A percentile compares a stretch with the other conserved stretches of the same genome.
phyloP scores from a whole-genome alignment of 1,140 invertebrate genomes.

The Tetraneura akinire region DNA sequence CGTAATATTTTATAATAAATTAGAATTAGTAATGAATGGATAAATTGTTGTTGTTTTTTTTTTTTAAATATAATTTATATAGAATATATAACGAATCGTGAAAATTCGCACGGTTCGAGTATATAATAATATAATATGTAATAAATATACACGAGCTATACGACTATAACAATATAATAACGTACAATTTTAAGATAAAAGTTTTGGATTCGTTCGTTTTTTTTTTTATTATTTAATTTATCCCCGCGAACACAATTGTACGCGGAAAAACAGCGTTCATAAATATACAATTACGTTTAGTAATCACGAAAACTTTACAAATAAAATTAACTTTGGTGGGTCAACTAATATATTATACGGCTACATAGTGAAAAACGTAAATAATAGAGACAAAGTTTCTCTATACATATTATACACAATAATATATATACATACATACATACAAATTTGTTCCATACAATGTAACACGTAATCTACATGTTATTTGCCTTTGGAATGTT shows the following conservation, averaged over 20 bases:
- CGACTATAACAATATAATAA: no score
- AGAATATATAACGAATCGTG: no score
- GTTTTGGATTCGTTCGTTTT: no score
- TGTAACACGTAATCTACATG: background rate
- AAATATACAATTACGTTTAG: slow-evolving; percentile 12
- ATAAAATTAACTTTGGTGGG: slow-evolving; percentile 24
- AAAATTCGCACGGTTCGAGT: no score
- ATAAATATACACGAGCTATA: background rate
- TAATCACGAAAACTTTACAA: slow-evolving; percentile 28
- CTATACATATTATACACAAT: no score
- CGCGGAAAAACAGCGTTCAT: slow-evolving; percentile 15
- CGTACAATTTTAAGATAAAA: background rate
- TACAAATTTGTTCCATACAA: background rate
- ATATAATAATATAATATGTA: no score
- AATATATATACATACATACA: no score
- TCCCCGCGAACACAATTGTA: slow-evolving; percentile 9
- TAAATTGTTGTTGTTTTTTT: no score
- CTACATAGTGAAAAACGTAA: background rate
- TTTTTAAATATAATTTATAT: no score
- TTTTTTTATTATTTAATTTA: slow-evolving; percentile 24
- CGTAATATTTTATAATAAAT: no score
- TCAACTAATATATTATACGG: background rate
- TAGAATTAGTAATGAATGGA: no score
- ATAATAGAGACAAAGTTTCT: slow-evolving; percentile 2
- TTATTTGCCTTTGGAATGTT: background rate